These are phyloP conservation scores for Clostera curtula DNA, from an alignment of 2,888 invertebrate species.

Conservation along the genomic window DNA sequence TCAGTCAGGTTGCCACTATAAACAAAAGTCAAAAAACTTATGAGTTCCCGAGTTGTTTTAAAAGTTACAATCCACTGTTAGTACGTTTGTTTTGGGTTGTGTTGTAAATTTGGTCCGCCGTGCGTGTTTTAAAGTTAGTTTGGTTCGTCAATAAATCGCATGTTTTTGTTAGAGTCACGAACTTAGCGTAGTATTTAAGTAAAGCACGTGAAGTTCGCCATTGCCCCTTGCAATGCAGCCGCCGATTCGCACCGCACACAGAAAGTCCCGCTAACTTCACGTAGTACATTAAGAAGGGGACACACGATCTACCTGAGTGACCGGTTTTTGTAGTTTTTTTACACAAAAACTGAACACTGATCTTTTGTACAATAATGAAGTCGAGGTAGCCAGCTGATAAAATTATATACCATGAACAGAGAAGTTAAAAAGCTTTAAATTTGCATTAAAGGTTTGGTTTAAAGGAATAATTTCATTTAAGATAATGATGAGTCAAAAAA, in stretches of 20 bases:
- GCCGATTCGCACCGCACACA: slow-evolving; percentile 16
- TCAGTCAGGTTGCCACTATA: slow-evolving; percentile 52
- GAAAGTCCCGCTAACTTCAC: slow-evolving; percentile 40
- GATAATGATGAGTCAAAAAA: no score
- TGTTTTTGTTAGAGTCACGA: slow-evolving; percentile 61
- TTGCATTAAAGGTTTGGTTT: no score
- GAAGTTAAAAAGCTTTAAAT: slow-evolving; percentile 3
- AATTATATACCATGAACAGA: slow-evolving; percentile 5
- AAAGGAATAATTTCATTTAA: no score
- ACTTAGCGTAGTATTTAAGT: slow-evolving; percentile 14
- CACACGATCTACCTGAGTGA: slow-evolving; percentile 29
- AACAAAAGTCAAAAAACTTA: slow-evolving; percentile 55
- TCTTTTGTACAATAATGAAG: slow-evolving; percentile 31
- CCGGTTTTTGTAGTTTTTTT: slow-evolving; percentile 24
- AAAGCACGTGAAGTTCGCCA: slow-evolving; percentile 28
- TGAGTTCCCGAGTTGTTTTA: slow-evolving; percentile 25
- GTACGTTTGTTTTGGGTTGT: slow-evolving; percentile 42
- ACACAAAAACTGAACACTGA: slow-evolving; percentile 14
- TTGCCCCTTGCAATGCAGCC: slow-evolving; percentile 11
- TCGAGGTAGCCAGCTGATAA: slow-evolving; percentile 22
- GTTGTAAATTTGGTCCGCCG: slow-evolving; percentile 41
- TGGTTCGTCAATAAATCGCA: slow-evolving; percentile 42
- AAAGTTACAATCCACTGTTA: slow-evolving; percentile 39
- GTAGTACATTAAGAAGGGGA: slow-evolving; percentile 25
- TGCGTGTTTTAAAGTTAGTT: slow-evolving; percentile 53